These are phyloP conservation scores for Plusia festucae DNA, from an alignment of 2,888 invertebrate genomes.

Conservation along the genomic window DNA sequence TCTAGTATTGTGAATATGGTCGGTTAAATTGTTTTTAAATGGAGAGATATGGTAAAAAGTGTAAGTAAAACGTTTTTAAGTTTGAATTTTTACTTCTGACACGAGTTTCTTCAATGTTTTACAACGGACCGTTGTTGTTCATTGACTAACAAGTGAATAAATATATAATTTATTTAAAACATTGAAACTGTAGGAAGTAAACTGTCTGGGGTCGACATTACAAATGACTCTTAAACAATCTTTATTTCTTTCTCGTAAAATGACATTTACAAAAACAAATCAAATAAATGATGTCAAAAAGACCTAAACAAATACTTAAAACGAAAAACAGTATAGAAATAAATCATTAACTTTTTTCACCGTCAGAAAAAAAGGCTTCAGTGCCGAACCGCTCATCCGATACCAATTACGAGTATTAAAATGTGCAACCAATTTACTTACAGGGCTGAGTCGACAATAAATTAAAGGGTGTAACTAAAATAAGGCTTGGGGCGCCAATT, in stretches of 20 bases:
- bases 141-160: not conserved
- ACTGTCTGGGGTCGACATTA: not conserved
- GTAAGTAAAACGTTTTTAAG: not conserved
- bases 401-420: conserved; percentile 69
- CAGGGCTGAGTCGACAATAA: conserved; percentile 64
- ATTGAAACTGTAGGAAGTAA: too few species aligned
- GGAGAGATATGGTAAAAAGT: conserved; percentile 15
- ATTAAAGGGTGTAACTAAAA: conserved; percentile 76
- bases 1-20: conserved; percentile 18
- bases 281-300: not conserved
- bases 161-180: too few species aligned
- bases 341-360: conserved; percentile 44
- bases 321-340: conserved; percentile 25
- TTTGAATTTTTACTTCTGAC: not conserved
- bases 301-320: conserved; percentile 1
- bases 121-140: not conserved
- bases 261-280: not conserved
- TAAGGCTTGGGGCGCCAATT: conserved; percentile 71
- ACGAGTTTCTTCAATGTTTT: not conserved
- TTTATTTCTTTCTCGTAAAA: not conserved
- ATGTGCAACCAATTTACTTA: conserved; percentile 59
- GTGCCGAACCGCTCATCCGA: conserved; percentile 59
- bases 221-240: not conserved
- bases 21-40: conserved; percentile 28
- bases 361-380: conserved; percentile 54